A percentile compares a stretch with the other conserved stretches of the same genome.
Conservation (phyloP, 2,888 invertebrate species). For the Zelleria hepariella region DNA sequence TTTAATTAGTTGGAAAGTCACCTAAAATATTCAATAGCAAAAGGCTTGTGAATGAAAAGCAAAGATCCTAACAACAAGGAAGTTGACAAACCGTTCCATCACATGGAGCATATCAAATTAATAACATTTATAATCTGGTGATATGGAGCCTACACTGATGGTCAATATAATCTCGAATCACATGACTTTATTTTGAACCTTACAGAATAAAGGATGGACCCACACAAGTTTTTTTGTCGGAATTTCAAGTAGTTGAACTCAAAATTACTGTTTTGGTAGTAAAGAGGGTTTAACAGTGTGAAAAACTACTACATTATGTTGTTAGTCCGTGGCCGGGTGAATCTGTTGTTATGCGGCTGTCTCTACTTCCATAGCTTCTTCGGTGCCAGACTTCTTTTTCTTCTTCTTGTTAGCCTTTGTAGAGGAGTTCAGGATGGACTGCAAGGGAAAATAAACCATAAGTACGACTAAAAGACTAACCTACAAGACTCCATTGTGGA, state of each 20-base stretch:
- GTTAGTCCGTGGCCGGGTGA: constrained; percentile 7
- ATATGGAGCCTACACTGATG: neutral
- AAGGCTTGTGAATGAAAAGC: neutral
- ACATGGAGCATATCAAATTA: neutral
- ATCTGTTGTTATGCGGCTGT: constrained; percentile 56
- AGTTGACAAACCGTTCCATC: neutral
- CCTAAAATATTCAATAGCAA: neutral
- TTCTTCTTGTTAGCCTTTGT: constrained; percentile 92
- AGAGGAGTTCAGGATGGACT: constrained; percentile 82
- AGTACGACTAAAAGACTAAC: neutral
- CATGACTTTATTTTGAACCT: too few species aligned
- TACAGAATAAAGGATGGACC: neutral
- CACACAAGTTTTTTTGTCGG: neutral
- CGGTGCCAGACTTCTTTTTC: constrained; percentile 82
- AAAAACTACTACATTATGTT: constrained; percentile 11
- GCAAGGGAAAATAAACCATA: constrained; percentile 12
- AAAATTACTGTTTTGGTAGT: neutral
- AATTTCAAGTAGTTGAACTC: neutral
- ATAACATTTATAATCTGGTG: neutral
- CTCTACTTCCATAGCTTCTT: constrained; percentile 73
- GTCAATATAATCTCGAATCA: neutral
- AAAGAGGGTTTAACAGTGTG: neutral
- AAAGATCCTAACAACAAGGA: neutral
- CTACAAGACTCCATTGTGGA: neutral
- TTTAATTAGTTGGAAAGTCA: neutral